A percentile compares a stretch with the other conserved stretches of the same genome.
Evolutionary conservation across 64 coral and sea anemone genomes (phyloP).

Genomic region (Dendronephthya gigantea): DNA sequence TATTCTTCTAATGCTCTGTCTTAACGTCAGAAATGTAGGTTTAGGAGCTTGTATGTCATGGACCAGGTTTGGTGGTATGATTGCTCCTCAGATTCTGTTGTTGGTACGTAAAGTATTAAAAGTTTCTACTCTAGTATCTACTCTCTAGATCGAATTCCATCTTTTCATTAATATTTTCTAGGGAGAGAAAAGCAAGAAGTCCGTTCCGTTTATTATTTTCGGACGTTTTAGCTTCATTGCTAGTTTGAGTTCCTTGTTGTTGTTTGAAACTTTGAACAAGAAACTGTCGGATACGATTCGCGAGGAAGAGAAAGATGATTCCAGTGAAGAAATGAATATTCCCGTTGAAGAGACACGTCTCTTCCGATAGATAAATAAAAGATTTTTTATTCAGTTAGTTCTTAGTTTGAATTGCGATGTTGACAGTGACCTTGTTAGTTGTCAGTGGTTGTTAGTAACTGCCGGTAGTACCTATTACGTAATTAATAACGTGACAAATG

Average conservation of each 20-base stretch:
- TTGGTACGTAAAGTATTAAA: not conserved
- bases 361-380: not conserved
- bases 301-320: not conserved
- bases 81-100: not conserved
- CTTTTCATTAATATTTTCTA: not conserved
- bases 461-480: too few species aligned
- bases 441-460: too few species aligned
- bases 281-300: not conserved
- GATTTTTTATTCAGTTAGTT: not conserved
- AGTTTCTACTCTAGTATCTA: too few species aligned
- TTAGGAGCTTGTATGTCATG: not conserved
- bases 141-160: too few species aligned
- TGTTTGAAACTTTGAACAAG: not conserved
- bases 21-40: not conserved
- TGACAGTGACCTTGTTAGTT: too few species aligned
- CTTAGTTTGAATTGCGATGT: too few species aligned
- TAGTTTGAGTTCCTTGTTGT: not conserved
- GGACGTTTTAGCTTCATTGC: not conserved
- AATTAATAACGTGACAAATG: too few species aligned
- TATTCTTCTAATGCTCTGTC: not conserved
- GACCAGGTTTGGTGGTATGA: not conserved
- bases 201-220: not conserved
- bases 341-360: not conserved
- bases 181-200: not conserved
- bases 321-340: not conserved